A percentile compares a stretch with the other conserved stretches of the same genome.
phyloP scores from a whole-genome alignment of 1,140 invertebrate species.

The Cephus cinctus region DNA sequence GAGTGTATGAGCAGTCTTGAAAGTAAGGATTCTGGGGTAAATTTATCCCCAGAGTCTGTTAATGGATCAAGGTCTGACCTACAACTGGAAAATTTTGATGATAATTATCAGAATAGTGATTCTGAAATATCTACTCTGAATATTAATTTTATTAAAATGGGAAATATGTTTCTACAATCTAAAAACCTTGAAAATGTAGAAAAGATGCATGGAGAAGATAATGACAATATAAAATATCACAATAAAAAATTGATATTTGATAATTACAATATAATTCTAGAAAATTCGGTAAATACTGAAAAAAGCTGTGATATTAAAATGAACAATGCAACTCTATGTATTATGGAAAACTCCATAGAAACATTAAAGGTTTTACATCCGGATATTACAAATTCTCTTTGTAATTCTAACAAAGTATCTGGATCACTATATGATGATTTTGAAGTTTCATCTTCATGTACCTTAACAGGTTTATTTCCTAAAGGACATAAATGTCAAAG shows the following conservation, averaged over 20 bases:
- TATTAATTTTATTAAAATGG: constrained; percentile 27
- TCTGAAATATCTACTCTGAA: constrained; percentile 8
- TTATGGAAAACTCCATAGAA: not conserved
- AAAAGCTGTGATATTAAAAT: too few species aligned
- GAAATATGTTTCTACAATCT: constrained; percentile 24
- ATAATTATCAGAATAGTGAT: constrained; percentile 19
- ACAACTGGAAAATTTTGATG: constrained; percentile 18
- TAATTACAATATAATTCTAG: too few species aligned
- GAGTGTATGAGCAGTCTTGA: constrained; percentile 28
- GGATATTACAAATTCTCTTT: too few species aligned
- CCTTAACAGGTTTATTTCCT: too few species aligned
- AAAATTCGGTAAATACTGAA: too few species aligned
- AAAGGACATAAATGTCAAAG: not conserved
- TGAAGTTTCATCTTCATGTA: too few species aligned
- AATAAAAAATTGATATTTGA: not conserved
- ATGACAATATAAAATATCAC: not conserved
- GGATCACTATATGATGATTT: too few species aligned
- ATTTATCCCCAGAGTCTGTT: constrained; percentile 21
- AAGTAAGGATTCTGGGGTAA: constrained; percentile 27
- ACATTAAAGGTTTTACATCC: too few species aligned
- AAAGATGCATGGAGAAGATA: not conserved
- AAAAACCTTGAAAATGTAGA: constrained; percentile 3
- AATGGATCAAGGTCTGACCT: constrained; percentile 21
- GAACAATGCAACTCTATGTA: too few species aligned
- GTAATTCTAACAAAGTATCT: too few species aligned